Evolutionary conservation across 1,140 invertebrate species (phyloP).

Genomic region (Drosophila varians): DNA sequence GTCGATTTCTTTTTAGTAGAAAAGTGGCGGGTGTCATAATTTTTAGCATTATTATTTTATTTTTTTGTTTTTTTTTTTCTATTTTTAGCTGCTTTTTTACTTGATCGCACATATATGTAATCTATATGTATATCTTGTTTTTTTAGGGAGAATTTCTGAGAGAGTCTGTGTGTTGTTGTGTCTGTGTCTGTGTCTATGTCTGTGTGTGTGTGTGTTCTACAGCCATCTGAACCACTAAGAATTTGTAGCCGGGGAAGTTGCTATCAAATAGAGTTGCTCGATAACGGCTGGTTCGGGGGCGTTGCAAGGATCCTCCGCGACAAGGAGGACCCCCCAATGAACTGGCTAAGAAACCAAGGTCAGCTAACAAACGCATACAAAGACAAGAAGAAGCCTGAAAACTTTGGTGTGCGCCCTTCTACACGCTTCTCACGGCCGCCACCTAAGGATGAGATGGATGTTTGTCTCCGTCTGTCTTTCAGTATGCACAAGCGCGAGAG

Average conservation of each 20-base stretch:
- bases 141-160: constrained; percentile 25
- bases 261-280: constrained; percentile 82
- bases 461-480: constrained; percentile 9
- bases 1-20: constrained; percentile 69
- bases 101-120: constrained; percentile 52
- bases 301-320: not conserved
- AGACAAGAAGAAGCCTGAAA: constrained; percentile 22
- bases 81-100: constrained; percentile 58
- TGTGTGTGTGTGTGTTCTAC: constrained; percentile 23
- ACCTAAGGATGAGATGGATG: constrained; percentile 4
- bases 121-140: constrained; percentile 51
- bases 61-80: constrained; percentile 57
- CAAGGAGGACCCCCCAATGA: not conserved
- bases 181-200: constrained; percentile 4
- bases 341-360: constrained; percentile 14
- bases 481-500: constrained; percentile 27
- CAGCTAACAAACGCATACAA: constrained; percentile 22
- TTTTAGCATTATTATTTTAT: constrained; percentile 43
- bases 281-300: constrained; percentile 55
- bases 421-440: constrained; percentile 23
- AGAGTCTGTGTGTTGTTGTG: constrained; percentile 8
- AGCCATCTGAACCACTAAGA: constrained; percentile 78
- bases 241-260: constrained; percentile 83
- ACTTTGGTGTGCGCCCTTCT: constrained; percentile 24
- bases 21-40: constrained; percentile 79